Percentiles rank a stretch among this genome's conserved stretches.
Conservation (phyloP, 2,888 invertebrate species). For the Autographa pulchrina region DNA sequence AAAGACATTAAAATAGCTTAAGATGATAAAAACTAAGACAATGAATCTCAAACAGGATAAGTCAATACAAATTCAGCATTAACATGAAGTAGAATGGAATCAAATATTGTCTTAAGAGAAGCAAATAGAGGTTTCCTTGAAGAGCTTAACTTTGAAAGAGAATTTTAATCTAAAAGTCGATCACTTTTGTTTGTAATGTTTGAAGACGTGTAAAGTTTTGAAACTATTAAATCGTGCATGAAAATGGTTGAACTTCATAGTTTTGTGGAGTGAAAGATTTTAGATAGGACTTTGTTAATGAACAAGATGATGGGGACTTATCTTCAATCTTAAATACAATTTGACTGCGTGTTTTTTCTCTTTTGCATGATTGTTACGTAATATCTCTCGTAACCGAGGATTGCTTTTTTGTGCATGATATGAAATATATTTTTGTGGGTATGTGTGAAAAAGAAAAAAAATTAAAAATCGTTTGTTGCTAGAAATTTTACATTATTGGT, state of each 20-base stretch:
- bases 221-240: background rate
- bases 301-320: background rate
- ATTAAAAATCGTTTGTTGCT: too few species aligned
- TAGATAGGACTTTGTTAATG: background rate
- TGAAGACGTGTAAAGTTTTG: constrained; percentile 27
- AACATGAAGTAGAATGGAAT: constrained; percentile 53
- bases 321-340: too few species aligned
- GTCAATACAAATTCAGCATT: constrained; percentile 34
- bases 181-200: constrained; percentile 42
- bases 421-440: too few species aligned
- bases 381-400: too few species aligned
- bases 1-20: constrained; percentile 24
- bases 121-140: constrained; percentile 62
- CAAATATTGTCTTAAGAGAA: constrained; percentile 66
- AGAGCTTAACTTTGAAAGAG: constrained; percentile 58
- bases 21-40: constrained; percentile 19
- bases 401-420: too few species aligned
- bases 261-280: background rate
- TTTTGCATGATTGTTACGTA: too few species aligned
- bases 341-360: too few species aligned
- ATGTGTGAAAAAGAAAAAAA: too few species aligned
- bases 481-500: too few species aligned
- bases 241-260: background rate
- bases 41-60: constrained; percentile 18
- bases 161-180: constrained; percentile 61